Conservation (phyloP, 2,888 invertebrate genomes). For the Chrysolina oricalcia region DNA sequence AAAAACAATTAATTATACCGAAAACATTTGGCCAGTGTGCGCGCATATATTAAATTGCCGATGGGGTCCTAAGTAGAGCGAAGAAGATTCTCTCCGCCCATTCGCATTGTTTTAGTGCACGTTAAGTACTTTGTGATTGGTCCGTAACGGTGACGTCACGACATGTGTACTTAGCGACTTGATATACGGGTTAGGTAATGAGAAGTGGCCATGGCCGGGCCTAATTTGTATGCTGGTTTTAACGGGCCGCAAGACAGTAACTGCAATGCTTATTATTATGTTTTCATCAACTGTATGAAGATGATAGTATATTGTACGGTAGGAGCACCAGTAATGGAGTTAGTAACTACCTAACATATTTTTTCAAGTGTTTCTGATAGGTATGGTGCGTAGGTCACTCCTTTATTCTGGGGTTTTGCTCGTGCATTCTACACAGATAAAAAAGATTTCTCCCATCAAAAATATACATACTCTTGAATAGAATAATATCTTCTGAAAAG, state of each 20-base stretch:
- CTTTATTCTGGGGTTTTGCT: too few relatives aligned
- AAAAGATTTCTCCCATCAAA: too few relatives aligned
- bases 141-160: slow-evolving; percentile 53
- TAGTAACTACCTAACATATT: too few relatives aligned
- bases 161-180: slow-evolving; percentile 59
- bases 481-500: too few relatives aligned
- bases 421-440: too few relatives aligned
- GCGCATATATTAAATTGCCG: slow-evolving; percentile 25
- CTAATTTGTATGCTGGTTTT: slow-evolving; percentile 27
- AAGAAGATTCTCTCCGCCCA: slow-evolving; percentile 54
- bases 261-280: neutral
- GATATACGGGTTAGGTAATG: slow-evolving; percentile 50
- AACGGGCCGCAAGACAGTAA: neutral
- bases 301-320: too few relatives aligned
- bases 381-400: too few relatives aligned
- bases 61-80: slow-evolving; percentile 39
- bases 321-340: too few relatives aligned
- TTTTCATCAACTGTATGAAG: neutral
- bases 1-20: slow-evolving; percentile 35
- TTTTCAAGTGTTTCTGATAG: too few relatives aligned
- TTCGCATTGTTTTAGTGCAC: slow-evolving; percentile 54
- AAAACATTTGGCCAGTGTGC: slow-evolving; percentile 39
- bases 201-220: slow-evolving; percentile 27
- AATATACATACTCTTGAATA: too few relatives aligned
- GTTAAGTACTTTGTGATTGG: slow-evolving; percentile 53